Evolutionary conservation across 2,797 vertebrate species (phyloP).

Genomic region (Brotula barbata): DNA sequence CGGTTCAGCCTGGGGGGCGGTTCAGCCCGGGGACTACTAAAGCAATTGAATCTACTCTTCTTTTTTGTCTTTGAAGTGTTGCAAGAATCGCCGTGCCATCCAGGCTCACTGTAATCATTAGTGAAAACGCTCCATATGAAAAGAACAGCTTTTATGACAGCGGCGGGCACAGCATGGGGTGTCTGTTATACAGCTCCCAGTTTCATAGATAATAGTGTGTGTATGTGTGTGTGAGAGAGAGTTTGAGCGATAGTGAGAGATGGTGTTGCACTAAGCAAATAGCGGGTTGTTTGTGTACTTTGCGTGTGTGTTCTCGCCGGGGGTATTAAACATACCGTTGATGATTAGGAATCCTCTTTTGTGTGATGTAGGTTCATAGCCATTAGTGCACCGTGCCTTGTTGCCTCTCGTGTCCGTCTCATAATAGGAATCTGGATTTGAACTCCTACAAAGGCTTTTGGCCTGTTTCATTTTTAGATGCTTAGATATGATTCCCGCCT

Average conservation of each 20-base stretch:
- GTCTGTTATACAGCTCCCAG: constrained; percentile 13
- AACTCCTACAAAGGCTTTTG: constrained; percentile 44
- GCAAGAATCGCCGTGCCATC: constrained; percentile 27
- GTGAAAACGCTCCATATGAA: constrained; percentile 31
- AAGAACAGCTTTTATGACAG: constrained; percentile 20
- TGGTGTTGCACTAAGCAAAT: constrained; percentile 5
- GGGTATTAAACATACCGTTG: constrained; percentile 22
- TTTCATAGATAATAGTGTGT: constrained; percentile 22
- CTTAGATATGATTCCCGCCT: constrained; percentile 15
- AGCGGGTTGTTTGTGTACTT: constrained; percentile 4
- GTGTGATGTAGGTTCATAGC: constrained; percentile 27
- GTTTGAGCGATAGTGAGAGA: constrained; percentile 10
- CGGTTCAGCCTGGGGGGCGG: no score
- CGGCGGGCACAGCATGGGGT: constrained; percentile 18
- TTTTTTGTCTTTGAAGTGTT: constrained; percentile 59
- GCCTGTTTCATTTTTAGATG: constrained; percentile 26
- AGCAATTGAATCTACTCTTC: constrained; percentile 52
- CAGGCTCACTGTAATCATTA: constrained; percentile 49
- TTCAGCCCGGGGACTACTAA: constrained; percentile 42
- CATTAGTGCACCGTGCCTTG: constrained; percentile 37
- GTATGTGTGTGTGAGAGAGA: constrained; percentile 1
- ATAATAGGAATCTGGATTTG: constrained; percentile 29
- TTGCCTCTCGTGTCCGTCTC: constrained; percentile 19
- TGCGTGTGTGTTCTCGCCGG: constrained; percentile 7
- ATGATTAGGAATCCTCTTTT: constrained; percentile 45